Evolutionary conservation across 2,797 vertebrate genomes (phyloP).

Genomic region (Phrynocephalus guinanensis): DNA sequence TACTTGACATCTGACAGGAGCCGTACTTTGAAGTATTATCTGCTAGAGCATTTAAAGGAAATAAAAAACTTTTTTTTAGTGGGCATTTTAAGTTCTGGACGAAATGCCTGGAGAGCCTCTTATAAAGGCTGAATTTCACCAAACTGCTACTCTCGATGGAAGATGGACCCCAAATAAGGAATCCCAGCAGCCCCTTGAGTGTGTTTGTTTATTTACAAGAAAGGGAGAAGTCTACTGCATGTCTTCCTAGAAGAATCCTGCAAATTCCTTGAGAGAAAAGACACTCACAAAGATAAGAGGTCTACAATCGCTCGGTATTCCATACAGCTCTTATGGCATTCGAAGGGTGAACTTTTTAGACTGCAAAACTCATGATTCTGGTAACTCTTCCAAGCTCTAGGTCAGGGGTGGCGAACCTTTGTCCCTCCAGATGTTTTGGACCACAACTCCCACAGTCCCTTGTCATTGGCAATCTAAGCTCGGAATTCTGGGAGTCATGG

Average conservation of each 20-base stretch:
- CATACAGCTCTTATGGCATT: too few species aligned
- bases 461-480: too few species aligned
- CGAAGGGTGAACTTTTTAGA: too few species aligned
- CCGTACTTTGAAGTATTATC: neutral
- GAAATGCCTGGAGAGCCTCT: neutral
- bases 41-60: neutral
- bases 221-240: neutral
- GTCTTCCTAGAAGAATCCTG: neutral
- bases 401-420: too few species aligned
- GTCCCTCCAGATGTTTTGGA: too few species aligned
- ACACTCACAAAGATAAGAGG: neutral
- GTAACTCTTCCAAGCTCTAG: neutral
- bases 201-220: neutral
- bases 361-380: neutral
- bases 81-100: neutral
- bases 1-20: neutral
- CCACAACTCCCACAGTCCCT: too few species aligned
- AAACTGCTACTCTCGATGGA: neutral
- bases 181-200: neutral
- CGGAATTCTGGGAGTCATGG: too few species aligned
- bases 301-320: neutral
- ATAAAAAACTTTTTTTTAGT: neutral
- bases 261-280: neutral
- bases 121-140: neutral
- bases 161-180: neutral